Conservation (phyloP, 1,140 invertebrate genomes). For the Dendrolimus punctatus region DNA sequence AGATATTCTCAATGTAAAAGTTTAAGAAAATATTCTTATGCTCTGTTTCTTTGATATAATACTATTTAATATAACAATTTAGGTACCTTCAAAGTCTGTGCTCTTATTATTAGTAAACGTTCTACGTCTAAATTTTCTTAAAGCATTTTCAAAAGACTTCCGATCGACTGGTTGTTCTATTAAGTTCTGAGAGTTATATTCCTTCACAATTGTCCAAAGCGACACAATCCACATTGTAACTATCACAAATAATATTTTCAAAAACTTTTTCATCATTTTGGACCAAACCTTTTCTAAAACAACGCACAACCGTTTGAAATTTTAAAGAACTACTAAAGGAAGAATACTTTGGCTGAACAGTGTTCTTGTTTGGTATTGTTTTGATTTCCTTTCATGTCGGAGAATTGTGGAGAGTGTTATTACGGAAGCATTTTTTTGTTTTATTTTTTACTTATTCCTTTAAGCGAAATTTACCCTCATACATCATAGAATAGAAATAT, state of each 20-base stretch:
- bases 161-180: slow-evolving; percentile 3
- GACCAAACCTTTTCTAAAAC: neutral
- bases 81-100: slow-evolving; percentile 11
- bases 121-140: slow-evolving; percentile 13
- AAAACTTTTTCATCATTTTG: slow-evolving; percentile 16
- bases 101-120: slow-evolving; percentile 9
- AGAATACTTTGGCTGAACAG: too few relatives aligned
- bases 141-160: slow-evolving; percentile 15
- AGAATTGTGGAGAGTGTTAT: too few relatives aligned
- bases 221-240: slow-evolving; percentile 21
- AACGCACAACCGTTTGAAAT: neutral
- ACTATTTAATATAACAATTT: neutral
- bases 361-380: too few relatives aligned
- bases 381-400: too few relatives aligned
- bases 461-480: too few relatives aligned
- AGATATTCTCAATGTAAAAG: too few relatives aligned
- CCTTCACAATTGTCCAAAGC: slow-evolving; percentile 19
- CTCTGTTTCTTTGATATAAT: too few relatives aligned
- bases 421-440: too few relatives aligned
- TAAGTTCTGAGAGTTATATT: slow-evolving; percentile 9
- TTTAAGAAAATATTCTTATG: too few relatives aligned
- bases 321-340: neutral
- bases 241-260: slow-evolving; percentile 20
- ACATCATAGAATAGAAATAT: too few relatives aligned
- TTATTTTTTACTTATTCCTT: too few relatives aligned